Base-by-base conservation (phyloP, 2,797 vertebrate genomes). In the Channallabes apus region DNA sequence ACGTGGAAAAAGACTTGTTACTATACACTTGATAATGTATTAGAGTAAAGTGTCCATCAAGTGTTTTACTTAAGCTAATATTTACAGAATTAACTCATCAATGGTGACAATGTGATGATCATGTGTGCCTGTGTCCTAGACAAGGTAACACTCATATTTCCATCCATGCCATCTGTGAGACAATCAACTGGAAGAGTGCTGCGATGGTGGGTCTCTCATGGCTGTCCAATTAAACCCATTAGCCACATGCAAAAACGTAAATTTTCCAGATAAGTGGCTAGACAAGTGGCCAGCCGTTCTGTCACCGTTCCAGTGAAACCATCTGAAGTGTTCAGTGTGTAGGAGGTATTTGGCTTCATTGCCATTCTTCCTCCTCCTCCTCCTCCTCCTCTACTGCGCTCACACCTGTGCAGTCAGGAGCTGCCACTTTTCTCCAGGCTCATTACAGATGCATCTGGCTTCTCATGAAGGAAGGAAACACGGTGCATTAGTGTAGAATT, bases 321-420 rank as follows among this genome's bases (percentile, higher is more conserved):
- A 67, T 81, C 59, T 82, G 69, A 68, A 67, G 9, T 38, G 27
- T 6, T 3, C 46, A 29, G 71, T 41, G 79, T 54, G 84, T 68
- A 67, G 79, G 80, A 12, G 58, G 22, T 79, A 14, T 67, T 85
- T 82, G 79, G 71, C 69, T 59, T 77, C n/a, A 29, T n/a, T 22
- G 7, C 2, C 54, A 14, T 46, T 76, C 69, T 29, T 27, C 46
- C 59, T 72, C 59, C 17, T 61, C 17, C 29, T 68, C 65, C 67
- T 35, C 32, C 18, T 38, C 58, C 77, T 79, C 35, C 20, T 79
- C 32, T 27, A 62, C 72, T 69, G 64, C 80, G 72, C 35, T 56
- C 85, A 84, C 90, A 90, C 83, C 87, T 91, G 85, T 82, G 85
- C 46, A 58, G 54, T 65, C 56, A 82, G 89, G 81, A 67, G 54